Conservation (phyloP, 2,113 vertebrate genomes). For the Arizona elegans region DNA sequence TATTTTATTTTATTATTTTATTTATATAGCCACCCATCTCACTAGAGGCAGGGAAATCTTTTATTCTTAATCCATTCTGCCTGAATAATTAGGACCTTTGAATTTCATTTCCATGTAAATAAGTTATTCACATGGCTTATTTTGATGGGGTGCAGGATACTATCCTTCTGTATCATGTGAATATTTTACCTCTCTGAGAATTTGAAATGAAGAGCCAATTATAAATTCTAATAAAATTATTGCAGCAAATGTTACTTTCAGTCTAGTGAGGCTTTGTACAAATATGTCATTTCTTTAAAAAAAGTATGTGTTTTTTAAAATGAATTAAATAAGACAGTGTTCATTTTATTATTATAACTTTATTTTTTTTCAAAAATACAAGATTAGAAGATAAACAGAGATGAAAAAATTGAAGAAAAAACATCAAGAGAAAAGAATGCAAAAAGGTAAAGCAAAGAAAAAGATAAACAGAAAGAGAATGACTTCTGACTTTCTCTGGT, state of each 20-base stretch:
- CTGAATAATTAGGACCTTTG: not conserved
- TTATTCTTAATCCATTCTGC: not conserved
- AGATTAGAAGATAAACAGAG: not conserved
- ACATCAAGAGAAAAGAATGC: not conserved
- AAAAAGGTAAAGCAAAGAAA: not conserved
- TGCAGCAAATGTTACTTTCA: not conserved
- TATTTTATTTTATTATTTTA: not conserved
- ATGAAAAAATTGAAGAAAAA: not conserved
- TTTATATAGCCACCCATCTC: not conserved
- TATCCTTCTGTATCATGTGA: not conserved
- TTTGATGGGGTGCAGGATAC: not conserved
- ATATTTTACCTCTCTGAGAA: not conserved
- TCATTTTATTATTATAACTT: not conserved
- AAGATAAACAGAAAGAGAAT: not conserved
- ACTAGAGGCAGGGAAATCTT: not conserved
- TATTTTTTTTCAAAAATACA: not conserved
- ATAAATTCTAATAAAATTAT: not conserved
- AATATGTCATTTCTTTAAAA: not conserved
- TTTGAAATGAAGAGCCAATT: not conserved
- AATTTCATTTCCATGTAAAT: not conserved
- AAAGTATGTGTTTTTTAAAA: not conserved
- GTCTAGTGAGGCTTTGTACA: not conserved
- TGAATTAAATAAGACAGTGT: not conserved
- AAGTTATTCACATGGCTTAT: not conserved
- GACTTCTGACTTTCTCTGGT: not conserved